These are phyloP conservation scores for Zhengitettix transpicula DNA, from an alignment of 2,888 invertebrate genomes.

Conservation along the genomic window DNA sequence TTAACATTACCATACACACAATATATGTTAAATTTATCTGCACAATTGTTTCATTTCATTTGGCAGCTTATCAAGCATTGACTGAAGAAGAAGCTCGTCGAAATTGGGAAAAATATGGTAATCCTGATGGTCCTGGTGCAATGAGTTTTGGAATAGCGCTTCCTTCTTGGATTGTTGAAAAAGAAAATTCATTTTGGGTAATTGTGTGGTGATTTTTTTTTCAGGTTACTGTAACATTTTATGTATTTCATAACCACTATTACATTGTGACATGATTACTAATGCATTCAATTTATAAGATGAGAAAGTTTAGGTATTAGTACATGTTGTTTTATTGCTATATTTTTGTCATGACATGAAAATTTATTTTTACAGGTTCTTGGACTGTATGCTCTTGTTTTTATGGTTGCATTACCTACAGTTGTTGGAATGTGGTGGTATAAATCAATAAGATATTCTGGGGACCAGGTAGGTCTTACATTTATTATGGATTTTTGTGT, in stretches of 20 bases:
- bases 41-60: neutral
- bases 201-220: neutral
- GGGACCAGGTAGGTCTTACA: slow-evolving; percentile 53
- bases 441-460: slow-evolving; percentile 88
- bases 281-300: too few species aligned
- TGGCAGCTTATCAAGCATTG: slow-evolving; percentile 51
- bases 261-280: too few species aligned
- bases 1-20: neutral
- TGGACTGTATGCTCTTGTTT: slow-evolving; percentile 85
- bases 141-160: slow-evolving; percentile 99
- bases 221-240: too few species aligned
- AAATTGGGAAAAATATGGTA: slow-evolving; percentile 99
- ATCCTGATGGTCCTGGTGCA: slow-evolving; percentile 98
- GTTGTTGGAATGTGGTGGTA: slow-evolving; percentile 98
- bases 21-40: neutral
- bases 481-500: too few species aligned
- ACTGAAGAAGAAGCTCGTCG: slow-evolving; percentile 94
- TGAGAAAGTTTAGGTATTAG: too few species aligned
- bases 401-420: slow-evolving; percentile 91
- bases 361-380: slow-evolving; percentile 34
- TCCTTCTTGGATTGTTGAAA: slow-evolving; percentile 99
- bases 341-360: too few species aligned
- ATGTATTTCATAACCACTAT: neutral
- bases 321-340: too few species aligned
- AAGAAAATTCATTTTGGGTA: slow-evolving; percentile 95